phyloP scores from a whole-genome alignment of 2,797 vertebrate genomes.

The Cygnus olor region DNA sequence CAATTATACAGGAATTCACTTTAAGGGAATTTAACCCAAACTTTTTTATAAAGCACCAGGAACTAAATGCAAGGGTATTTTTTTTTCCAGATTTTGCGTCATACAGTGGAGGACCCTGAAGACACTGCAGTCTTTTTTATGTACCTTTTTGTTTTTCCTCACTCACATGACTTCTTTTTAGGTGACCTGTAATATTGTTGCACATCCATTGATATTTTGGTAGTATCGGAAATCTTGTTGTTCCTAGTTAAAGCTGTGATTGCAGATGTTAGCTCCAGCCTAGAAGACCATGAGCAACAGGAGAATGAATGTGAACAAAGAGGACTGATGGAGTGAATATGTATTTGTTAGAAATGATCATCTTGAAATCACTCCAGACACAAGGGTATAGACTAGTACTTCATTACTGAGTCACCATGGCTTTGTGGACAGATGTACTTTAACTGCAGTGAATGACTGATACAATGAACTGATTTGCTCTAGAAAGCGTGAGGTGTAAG shows the following conservation, averaged over 20 bases:
- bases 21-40: not conserved
- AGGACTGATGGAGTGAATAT: not conserved
- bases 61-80: not conserved
- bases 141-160: not conserved
- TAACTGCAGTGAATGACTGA: not conserved
- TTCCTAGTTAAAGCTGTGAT: not conserved
- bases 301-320: not conserved
- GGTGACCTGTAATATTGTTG: not conserved
- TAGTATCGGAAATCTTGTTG: not conserved
- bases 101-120: not conserved
- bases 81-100: not conserved
- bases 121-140: not conserved
- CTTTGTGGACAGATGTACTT: not conserved
- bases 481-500: not conserved
- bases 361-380: not conserved
- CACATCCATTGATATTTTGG: not conserved
- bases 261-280: not conserved
- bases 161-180: not conserved
- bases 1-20: not conserved
- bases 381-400: not conserved
- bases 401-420: accelerated
- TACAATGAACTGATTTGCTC: not conserved
- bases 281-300: not conserved
- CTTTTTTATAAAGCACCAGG: not conserved
- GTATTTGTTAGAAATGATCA: not conserved